These are phyloP conservation scores for Hydrophis major DNA, from an alignment of 2,797 vertebrate species.

Conservation along the genomic window DNA sequence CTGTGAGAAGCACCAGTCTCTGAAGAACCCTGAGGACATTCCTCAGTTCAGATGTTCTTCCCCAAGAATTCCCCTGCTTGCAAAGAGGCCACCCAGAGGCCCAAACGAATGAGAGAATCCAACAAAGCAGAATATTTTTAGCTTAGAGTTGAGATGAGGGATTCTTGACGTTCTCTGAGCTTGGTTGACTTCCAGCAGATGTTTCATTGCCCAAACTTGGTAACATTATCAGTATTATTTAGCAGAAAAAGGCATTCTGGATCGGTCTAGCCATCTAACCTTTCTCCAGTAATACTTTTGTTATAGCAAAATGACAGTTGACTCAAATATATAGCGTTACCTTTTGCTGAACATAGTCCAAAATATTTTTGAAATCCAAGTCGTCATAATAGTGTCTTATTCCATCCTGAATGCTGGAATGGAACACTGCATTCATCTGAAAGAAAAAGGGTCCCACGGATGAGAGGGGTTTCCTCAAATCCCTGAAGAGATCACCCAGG, in stretches of 20 bases:
- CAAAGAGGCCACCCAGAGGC: background rate
- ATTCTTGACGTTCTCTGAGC: background rate
- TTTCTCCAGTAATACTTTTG: background rate
- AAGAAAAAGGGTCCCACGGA: accelerated
- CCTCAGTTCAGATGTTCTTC: too few species aligned
- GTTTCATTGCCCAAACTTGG: background rate
- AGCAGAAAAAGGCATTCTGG: background rate
- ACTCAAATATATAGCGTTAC: constrained; percentile 57
- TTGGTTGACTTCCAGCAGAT: background rate
- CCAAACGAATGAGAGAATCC: background rate
- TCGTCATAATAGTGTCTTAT: constrained; percentile 92
- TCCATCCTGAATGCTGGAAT: constrained; percentile 85
- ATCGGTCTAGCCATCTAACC: background rate
- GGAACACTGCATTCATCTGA: constrained; percentile 83
- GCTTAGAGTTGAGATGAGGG: background rate
- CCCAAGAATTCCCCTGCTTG: background rate
- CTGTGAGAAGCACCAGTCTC: background rate
- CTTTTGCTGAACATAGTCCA: constrained; percentile 90
- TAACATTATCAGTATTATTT: background rate
- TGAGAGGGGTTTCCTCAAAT: background rate
- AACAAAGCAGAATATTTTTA: background rate
- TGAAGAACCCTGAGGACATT: background rate
- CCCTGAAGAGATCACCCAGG: background rate
- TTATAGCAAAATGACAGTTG: background rate
- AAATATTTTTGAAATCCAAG: constrained; percentile 92